Evolutionary conservation across 1,140 invertebrate species (phyloP).

Genomic region (Heterodera carotae): DNA sequence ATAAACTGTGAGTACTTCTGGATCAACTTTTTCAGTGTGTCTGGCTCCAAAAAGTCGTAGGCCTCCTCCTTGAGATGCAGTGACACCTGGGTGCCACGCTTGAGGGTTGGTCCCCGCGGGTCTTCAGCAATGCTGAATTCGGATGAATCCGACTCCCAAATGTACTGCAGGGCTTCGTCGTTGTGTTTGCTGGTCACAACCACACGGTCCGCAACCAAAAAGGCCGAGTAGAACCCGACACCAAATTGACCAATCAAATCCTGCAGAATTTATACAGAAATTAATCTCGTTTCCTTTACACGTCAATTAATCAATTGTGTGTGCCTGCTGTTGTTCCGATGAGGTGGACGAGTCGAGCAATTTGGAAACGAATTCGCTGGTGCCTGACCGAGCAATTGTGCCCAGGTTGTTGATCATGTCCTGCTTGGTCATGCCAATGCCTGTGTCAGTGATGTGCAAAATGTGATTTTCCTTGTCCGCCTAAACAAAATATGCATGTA

Average conservation of each 20-base stretch:
- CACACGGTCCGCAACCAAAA: slow-evolving; percentile 84
- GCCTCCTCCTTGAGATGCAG: slow-evolving; percentile 95
- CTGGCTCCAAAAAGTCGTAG: slow-evolving; percentile 86
- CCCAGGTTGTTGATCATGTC: slow-evolving; percentile 95
- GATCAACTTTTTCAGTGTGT: slow-evolving; percentile 84
- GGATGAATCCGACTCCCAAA: slow-evolving; percentile 94
- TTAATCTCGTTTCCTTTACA: too few relatives aligned
- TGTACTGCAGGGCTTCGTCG: slow-evolving; percentile 81
- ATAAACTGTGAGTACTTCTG: slow-evolving; percentile 99
- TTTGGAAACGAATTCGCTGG: slow-evolving; percentile 93
- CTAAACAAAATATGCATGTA: slow-evolving; percentile 38
- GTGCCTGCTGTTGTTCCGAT: slow-evolving; percentile 73
- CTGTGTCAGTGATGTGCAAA: slow-evolving; percentile 91
- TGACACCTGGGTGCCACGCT: slow-evolving; percentile 80
- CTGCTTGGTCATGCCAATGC: slow-evolving; percentile 90
- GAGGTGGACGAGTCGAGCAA: slow-evolving; percentile 76
- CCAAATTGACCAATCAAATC: slow-evolving; percentile 81
- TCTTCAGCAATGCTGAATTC: slow-evolving; percentile 87
- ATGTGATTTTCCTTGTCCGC: slow-evolving; percentile 92
- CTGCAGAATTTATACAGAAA: too few relatives aligned
- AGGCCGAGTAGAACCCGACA: slow-evolving; percentile 96
- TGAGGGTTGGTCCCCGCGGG: slow-evolving; percentile 86
- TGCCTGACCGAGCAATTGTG: slow-evolving; percentile 98
- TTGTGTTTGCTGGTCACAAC: slow-evolving; percentile 93
- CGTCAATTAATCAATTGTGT: too few relatives aligned